Evolutionary conservation across 1,140 invertebrate species (phyloP).

Genomic region (Lordiphosa stackelbergi): DNA sequence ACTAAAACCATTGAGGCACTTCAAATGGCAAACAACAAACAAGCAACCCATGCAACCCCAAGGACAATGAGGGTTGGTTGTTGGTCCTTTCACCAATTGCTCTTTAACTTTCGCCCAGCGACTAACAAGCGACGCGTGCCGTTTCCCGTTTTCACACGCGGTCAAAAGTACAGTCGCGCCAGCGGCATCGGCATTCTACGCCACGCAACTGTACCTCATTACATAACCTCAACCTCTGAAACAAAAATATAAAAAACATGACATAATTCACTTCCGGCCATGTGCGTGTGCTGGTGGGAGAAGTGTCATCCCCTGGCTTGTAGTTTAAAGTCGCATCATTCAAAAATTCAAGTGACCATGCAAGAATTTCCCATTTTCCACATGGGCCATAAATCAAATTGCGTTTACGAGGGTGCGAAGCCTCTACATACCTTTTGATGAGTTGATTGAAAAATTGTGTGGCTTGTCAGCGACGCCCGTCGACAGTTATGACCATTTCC

Average conservation of each 20-base stretch:
- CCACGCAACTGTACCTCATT: constrained; percentile 49
- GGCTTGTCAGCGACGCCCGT: constrained; percentile 35
- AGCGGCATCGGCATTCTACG: background rate
- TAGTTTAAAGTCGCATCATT: constrained; percentile 72
- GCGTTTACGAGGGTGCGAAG: constrained; percentile 61
- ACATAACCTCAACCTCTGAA: constrained; percentile 49
- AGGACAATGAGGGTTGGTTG: constrained; percentile 20
- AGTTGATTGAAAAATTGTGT: constrained; percentile 68
- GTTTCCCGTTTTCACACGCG: constrained; percentile 60
- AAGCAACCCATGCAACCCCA: constrained; percentile 26
- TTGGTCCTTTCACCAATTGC: constrained; percentile 47
- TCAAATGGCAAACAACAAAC: constrained; percentile 46
- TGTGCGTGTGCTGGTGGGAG: constrained; percentile 17
- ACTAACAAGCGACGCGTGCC: constrained; percentile 65
- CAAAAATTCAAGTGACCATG: constrained; percentile 74
- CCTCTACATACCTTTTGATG: constrained; percentile 52
- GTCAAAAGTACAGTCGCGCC: constrained; percentile 52
- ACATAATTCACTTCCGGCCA: constrained; percentile 68
- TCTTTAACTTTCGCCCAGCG: constrained; percentile 61
- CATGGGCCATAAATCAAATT: constrained; percentile 74
- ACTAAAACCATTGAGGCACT: constrained; percentile 68
- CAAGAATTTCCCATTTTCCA: constrained; percentile 67
- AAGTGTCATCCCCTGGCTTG: constrained; percentile 21
- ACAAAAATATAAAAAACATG: constrained; percentile 18
- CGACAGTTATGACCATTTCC: constrained; percentile 66